Evolutionary conservation across 2,888 invertebrate species (phyloP).

Genomic region (Drosophila anomalata): DNA sequence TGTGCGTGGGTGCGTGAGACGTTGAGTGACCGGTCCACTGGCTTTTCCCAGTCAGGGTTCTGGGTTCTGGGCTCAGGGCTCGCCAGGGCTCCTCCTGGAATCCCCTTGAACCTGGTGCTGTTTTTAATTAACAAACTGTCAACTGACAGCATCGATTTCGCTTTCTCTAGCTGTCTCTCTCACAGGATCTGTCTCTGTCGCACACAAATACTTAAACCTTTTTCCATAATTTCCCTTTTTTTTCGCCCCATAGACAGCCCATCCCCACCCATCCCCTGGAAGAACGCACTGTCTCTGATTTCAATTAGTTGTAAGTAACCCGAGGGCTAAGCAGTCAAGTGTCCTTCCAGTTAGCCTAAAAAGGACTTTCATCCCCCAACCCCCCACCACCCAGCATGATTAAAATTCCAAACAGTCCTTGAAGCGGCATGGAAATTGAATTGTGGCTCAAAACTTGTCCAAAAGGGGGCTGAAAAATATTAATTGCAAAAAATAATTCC

Average conservation of each 20-base stretch:
- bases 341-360: constrained; percentile 36
- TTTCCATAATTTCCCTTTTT: constrained; percentile 62
- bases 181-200: constrained; percentile 7
- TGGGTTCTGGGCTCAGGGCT: constrained; percentile 32
- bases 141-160: constrained; percentile 53
- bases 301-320: constrained; percentile 75
- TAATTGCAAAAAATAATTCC: constrained; percentile 37
- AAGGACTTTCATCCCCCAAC: neutral
- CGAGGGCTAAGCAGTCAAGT: constrained; percentile 63
- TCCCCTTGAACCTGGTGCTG: constrained; percentile 53
- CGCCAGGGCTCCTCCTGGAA: neutral
- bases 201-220: constrained; percentile 7
- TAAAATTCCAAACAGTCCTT: constrained; percentile 9
- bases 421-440: constrained; percentile 35
- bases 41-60: constrained; percentile 26
- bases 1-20: constrained; percentile 60
- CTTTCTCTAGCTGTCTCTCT: neutral
- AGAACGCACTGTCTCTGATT: constrained; percentile 37
- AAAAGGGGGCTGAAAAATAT: constrained; percentile 10
- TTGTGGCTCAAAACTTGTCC: neutral
- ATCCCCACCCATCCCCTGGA: constrained; percentile 8
- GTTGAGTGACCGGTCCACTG: constrained; percentile 68
- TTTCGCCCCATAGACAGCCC: constrained; percentile 56
- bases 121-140: constrained; percentile 79
- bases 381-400: neutral